Conservation (phyloP, 2,113 vertebrate genomes). For the Peucedramus taeniatus region DNA sequence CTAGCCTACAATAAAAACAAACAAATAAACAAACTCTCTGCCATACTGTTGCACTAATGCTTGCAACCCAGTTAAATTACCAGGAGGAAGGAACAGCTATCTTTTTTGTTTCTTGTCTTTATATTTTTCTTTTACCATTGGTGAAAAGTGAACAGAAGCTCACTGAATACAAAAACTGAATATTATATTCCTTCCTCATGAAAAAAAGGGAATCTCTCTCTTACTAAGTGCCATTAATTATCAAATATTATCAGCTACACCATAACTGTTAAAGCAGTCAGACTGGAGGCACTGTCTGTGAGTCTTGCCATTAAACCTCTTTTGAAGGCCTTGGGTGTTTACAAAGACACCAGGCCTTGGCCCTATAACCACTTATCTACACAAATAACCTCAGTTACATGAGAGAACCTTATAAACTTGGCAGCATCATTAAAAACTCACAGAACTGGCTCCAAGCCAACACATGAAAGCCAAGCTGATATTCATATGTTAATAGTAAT, state of each 20-base stretch:
- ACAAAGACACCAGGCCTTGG: background rate
- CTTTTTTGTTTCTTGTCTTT: background rate
- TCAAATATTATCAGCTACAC: background rate
- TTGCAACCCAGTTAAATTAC: background rate
- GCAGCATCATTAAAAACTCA: background rate
- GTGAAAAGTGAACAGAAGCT: background rate
- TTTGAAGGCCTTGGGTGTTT: background rate
- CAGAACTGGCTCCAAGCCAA: background rate
- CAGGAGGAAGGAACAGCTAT: background rate
- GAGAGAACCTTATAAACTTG: background rate
- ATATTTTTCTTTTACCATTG: background rate
- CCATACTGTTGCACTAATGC: background rate
- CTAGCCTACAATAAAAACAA: background rate
- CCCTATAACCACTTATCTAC: background rate
- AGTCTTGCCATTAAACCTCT: background rate
- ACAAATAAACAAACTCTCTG: background rate
- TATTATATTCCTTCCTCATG: background rate
- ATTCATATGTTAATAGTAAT: background rate
- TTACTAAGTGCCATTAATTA: background rate
- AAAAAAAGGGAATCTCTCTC: background rate
- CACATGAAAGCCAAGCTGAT: background rate
- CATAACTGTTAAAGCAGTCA: background rate
- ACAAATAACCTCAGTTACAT: background rate
- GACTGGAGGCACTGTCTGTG: background rate
- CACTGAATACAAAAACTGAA: background rate